Base-by-base conservation (phyloP, 2,888 invertebrate genomes). In the Drosophila limbata region DNA sequence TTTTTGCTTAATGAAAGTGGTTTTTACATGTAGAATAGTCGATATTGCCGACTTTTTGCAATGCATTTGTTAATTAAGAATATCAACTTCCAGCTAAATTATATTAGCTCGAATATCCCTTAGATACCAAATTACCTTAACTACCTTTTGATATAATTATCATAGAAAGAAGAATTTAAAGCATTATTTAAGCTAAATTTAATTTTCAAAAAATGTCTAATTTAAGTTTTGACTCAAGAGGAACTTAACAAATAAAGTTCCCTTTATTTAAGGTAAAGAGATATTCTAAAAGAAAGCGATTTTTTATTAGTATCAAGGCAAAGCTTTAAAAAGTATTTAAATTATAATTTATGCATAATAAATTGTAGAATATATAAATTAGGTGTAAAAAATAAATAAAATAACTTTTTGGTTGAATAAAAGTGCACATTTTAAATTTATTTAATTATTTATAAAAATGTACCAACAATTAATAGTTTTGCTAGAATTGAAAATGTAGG, bases 51-150 rank as follows among this genome's bases (percentile, higher is more conserved):
- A 56, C 55, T 19, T 44, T 44, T 33, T 21, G n/a, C 1, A n/a
- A 10, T 21, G 55, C 53, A 53, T 40, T 42, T 19, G 40, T 31
- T 42, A 40, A 40, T 52, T 40, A 53, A 13, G 8, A 4, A 28
- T 15, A 31, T 48, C 10, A 9, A 31, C 1, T 3, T 48, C 1
- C 10, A 48, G 17, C 19, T 9, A 9, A 17, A 17, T 1, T 3
- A 25, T 39, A 39, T 21, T 13, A 4, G 44, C 15, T 15, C 15
- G 39, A 8, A 39, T 15, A 35, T 37, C 5, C 3, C 13, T 33
- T 13, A 33, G 11, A 33, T n/a, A n/a, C 37, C 5, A 37, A n/a
- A 37, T 15, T 35, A 5, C n/a, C 37, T 6, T 25, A 5, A 25
- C 5, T 25, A 25, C 5, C 5, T 25, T 25, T 25, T 25, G 25